Percentiles rank a stretch among this genome's conserved stretches.
Evolutionary conservation across 2,113 vertebrate species (phyloP).

Genomic region (Saguinus imperator): DNA sequence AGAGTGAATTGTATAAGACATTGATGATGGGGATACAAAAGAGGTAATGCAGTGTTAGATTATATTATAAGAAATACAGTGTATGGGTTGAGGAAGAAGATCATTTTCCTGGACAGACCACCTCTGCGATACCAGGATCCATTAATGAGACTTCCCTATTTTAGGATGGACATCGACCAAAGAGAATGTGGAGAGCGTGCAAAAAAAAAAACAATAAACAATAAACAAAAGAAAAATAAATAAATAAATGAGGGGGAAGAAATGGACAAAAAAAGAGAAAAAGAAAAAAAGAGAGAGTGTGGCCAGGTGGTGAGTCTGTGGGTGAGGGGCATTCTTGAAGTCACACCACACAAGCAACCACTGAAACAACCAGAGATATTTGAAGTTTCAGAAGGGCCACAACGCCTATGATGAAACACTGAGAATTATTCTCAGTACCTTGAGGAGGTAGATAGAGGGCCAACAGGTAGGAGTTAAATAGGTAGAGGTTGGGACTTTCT

Average conservation of each 20-base stretch:
- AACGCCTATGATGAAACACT: not conserved
- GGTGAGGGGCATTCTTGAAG: not conserved
- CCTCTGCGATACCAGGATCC: not conserved
- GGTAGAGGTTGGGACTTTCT: not conserved
- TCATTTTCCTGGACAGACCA: not conserved
- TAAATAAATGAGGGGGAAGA: not conserved
- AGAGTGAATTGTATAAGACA: not conserved
- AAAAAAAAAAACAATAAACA: not conserved
- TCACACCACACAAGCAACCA: not conserved
- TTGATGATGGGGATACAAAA: not conserved
- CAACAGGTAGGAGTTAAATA: not conserved
- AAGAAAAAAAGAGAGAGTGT: not conserved
- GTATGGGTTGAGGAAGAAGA: fast-evolving
- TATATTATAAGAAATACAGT: not conserved
- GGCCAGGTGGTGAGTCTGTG: not conserved
- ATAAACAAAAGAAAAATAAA: not conserved
- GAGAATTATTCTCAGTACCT: not conserved
- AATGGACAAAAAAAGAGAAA: not conserved
- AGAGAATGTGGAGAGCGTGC: not conserved
- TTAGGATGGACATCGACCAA: not conserved
- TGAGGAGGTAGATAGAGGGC: not conserved
- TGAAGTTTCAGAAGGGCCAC: not conserved
- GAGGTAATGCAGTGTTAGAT: not conserved
- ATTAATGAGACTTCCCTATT: not conserved
- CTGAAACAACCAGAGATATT: not conserved